Evolutionary conservation across 2,888 invertebrate genomes (phyloP), one percentile per base, ranked within the genome.

Genomic region (Pseudococcus viburni): DNA sequence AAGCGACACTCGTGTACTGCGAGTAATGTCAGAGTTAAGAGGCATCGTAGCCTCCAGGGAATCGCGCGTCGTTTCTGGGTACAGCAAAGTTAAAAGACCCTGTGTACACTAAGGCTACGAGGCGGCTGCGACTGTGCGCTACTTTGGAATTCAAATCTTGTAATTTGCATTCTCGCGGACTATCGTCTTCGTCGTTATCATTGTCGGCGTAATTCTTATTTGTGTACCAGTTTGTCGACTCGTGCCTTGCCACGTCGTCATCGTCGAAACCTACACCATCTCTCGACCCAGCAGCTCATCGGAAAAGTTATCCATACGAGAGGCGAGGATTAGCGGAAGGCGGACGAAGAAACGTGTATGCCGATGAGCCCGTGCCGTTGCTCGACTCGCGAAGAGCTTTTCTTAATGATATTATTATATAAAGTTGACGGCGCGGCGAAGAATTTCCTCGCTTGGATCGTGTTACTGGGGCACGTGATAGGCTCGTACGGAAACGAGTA

Each of bases 91-190:
- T 68, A 26, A 51, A 1, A 51, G 22, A 68, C 26, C 68, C 26
- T 68, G 26, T 64, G 64, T 64, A 64, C 26, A 64, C 64, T 8
- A 64, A 64, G 64, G 59, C 17, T 64, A 5, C 42, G 42, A 7
- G 42, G 42, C 42, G 42, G 42, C 26, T 33, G 26, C 26, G 26
- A 33, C n/a, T 26, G 22, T 68, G 12, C 12, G 68, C 68, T 68
- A 68, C 68, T 68, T 68, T 68, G 68, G 68, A 68, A 68, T 68
- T 68, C 68, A 68, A 68, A 68, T 68, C 68, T 68, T 68, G 68
- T 68, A 68, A 68, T 68, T 68, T 68, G 68, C 68, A 68, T 68
- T 68, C 68, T 26, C 68, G n/a, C 55, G 26, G 26, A 68, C 68
- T 15, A 68, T 26, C 68, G 26, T 68, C 26, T 8, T 68, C 11